Evolutionary conservation across 2,113 vertebrate species (phyloP), one percentile per base, ranked within the genome.

Genomic region (Pavo muticus): DNA sequence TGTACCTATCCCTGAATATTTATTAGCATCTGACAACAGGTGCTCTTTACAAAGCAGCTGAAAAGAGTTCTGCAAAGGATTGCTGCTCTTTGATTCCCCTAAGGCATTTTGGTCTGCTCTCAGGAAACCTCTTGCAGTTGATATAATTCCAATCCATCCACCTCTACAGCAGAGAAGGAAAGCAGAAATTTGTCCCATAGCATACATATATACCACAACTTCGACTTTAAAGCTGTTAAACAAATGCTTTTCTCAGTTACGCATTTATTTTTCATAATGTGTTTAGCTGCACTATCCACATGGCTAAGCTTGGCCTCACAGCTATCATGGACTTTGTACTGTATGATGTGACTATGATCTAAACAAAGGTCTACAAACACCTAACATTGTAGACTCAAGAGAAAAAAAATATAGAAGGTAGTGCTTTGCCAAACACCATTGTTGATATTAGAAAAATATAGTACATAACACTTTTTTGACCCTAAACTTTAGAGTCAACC

Each of bases 401-500:
- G 42, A 24, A 59, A 84, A 82, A 84, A 37, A 69, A 44, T 0
- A 74, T 20, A 75, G 14, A 19, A 84, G 6, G 6, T 50, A 60
- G 24, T 88, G 47, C 35, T 81, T 68, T 84, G 44, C 54, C 81
- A 91, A 54, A 82, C 2, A 7, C 8, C 20, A 84, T 50, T 0
- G 1, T 72, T 93, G 80, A 17, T 61, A 70, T 37, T 18, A 87
- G 23, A 60, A 84, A 84, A 87, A 6, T 29, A 88, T 96, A 82
- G 32, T 81, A 47, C 11, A 59, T 64, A 95, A 81, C 63, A 80
- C 81, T 95, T 95, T 90, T 76, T 57, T 95, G 64, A 87, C 47
- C 79, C 75, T 95, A 87, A 96, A 84, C 20, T 94, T 88, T 75
- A 64, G 11, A 94, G 69, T 48, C 18, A n/a, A 32, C 18, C 32